Evolutionary conservation across 2,888 invertebrate species (phyloP), one percentile per base, ranked within the genome.

Genomic region (Xanthia togata): DNA sequence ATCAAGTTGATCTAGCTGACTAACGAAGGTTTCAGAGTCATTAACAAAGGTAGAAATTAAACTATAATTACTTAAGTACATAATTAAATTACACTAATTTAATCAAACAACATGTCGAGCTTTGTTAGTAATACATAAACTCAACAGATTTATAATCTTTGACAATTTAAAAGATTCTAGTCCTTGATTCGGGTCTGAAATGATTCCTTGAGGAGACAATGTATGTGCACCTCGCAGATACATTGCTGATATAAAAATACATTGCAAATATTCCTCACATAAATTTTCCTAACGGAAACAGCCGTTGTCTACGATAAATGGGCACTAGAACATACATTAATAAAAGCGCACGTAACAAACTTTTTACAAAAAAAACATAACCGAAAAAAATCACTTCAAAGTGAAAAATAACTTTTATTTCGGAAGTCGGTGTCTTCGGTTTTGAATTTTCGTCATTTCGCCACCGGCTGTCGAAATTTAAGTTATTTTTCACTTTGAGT

Each of bases 61-160:
- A 5, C 44, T 63, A 23, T 53, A 14, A 20, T 31, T 53, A 38
- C 64, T 44, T 17, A n/a, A n/a, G n/a, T n/a, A 62, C n/a, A 8
- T 55, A 26, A 67, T 59, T 47, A 38, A 60, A 64, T 55, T 31
- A 55, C 38, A 47, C 1, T 50, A n/a, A 53, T 20, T 53, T 68
- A 57, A 73, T 73, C n/a, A 75, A n/a, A 70, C 17, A 44, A 53
- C 41, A 62, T 4, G 26, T 57, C 31, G 17, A 47, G 38, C 0
- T 50, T 38, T n/a, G 17, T 57, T 73, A n/a, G 47, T 62, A 41
- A n/a, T 67, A n/a, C n/a, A n/a, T n/a, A 14, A 59, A 69, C 14
- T 31, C 35, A n/a, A 44, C 17, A 57, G 26, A 47, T 60, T 63
- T 53, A 59, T 59, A 44, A 17, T 23, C n/a, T 65, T 2, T n/a